A percentile compares a stretch with the other conserved stretches of the same genome.
Conservation (phyloP, 2,797 vertebrate species). For the Tiaroga cobitis region DNA sequence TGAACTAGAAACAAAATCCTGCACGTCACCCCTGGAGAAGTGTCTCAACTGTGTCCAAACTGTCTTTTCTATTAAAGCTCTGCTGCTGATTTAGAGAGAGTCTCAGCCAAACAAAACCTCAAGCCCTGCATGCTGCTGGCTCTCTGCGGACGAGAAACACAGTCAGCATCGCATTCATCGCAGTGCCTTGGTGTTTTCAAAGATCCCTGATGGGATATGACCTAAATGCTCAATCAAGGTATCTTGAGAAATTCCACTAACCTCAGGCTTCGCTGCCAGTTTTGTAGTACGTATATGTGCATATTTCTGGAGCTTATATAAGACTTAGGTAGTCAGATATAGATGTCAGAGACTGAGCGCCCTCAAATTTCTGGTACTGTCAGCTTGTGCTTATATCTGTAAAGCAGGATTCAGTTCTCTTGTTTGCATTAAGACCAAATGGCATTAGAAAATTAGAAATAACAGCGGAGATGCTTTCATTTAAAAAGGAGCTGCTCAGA, state of each 20-base stretch:
- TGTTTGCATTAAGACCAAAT: neutral
- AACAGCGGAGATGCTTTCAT: neutral
- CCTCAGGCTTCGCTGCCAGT: neutral
- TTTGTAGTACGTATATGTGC: neutral
- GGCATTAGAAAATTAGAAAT: neutral
- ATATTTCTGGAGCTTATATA: neutral
- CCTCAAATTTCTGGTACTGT: neutral
- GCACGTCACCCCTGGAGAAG: conserved; percentile 28
- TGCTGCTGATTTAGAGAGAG: conserved; percentile 54
- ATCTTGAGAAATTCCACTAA: conserved; percentile 30
- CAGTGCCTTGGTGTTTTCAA: conserved; percentile 12
- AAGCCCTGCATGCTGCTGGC: conserved; percentile 43
- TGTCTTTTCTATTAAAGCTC: conserved; percentile 32
- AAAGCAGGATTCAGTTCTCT: neutral
- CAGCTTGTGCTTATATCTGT: neutral
- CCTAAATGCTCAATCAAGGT: conserved; percentile 40
- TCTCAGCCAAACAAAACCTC: conserved; percentile 52
- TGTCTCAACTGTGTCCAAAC: conserved; percentile 55
- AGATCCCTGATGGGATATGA: conserved; percentile 50
- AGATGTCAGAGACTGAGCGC: neutral
- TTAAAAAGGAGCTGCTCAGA: neutral
- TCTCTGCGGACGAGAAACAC: conserved; percentile 36
- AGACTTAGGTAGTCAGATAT: neutral
- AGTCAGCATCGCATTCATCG: conserved; percentile 41
- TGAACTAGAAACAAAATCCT: conserved; percentile 51